A percentile compares a stretch with the other conserved stretches of the same genome.
Evolutionary conservation across 2,797 vertebrate species (phyloP).

Genomic region (Muraenolepis orangiensis): DNA sequence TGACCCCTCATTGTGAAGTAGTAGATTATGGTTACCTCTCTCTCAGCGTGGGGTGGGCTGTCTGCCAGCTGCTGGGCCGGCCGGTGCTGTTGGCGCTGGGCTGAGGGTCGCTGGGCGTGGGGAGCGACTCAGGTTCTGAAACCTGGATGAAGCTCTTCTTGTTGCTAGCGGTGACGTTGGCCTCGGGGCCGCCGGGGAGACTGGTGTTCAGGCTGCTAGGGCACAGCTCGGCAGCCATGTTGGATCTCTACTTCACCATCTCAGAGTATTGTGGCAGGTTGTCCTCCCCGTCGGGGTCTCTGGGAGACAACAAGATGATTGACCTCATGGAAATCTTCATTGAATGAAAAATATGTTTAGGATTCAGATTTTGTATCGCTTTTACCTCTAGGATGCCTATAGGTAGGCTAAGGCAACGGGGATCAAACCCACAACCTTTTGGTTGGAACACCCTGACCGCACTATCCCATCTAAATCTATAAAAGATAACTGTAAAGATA

Average conservation of each 20-base stretch:
- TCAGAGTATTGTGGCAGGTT: conserved; percentile 76
- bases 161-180: conserved; percentile 66
- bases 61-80: conserved; percentile 82
- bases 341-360: not conserved
- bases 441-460: not conserved
- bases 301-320: not conserved
- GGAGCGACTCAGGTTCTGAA: conserved; percentile 66
- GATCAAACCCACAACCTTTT: not conserved
- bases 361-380: not conserved
- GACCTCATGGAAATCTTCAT: not conserved
- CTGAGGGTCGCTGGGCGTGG: conserved; percentile 68
- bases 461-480: not conserved
- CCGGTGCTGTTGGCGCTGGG: conserved; percentile 83
- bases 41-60: conserved; percentile 82
- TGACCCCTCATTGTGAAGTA: not conserved
- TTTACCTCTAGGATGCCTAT: not conserved
- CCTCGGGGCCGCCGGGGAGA: conserved; percentile 70
- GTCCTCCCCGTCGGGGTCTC: conserved; percentile 24
- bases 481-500: not conserved
- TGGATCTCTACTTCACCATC: conserved; percentile 76
- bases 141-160: conserved; percentile 78
- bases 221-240: conserved; percentile 89
- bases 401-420: not conserved
- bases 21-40: conserved; percentile 73
- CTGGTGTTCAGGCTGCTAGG: conserved; percentile 78